Percentiles rank a stretch among this genome's conserved stretches.
Evolutionary conservation across 2,888 invertebrate species (phyloP).

Genomic region (Omphaloscelis lunosa): DNA sequence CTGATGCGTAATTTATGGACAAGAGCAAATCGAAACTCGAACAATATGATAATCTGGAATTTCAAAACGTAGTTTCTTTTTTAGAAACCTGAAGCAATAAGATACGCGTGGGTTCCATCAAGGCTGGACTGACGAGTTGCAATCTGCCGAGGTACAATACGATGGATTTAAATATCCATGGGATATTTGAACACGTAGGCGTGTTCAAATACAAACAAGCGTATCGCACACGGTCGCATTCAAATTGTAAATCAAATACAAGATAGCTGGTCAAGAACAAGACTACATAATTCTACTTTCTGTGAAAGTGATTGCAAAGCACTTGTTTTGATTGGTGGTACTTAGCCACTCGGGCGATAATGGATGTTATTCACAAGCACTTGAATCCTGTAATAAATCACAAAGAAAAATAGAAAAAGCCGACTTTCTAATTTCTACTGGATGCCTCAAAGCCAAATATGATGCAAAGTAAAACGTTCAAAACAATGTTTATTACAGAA

Average conservation of each 20-base stretch:
- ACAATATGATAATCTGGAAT: constrained; percentile 49
- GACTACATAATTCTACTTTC: constrained; percentile 54
- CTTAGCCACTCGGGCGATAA: constrained; percentile 49
- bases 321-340: constrained; percentile 58
- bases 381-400: constrained; percentile 46
- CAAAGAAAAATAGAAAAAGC: constrained; percentile 40
- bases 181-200: constrained; percentile 21
- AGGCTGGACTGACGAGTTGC: constrained; percentile 63
- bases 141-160: constrained; percentile 37
- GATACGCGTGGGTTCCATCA: constrained; percentile 69
- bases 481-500: constrained; percentile 39
- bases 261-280: constrained; percentile 41
- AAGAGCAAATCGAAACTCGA: constrained; percentile 34
- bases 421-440: constrained; percentile 46
- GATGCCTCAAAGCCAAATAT: constrained; percentile 30
- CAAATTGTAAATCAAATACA: constrained; percentile 46
- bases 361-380: constrained; percentile 45
- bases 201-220: constrained; percentile 20
- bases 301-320: constrained; percentile 58
- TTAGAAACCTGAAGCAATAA: constrained; percentile 64
- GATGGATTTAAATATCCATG: constrained; percentile 46
- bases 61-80: constrained; percentile 59
- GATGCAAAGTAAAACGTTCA: constrained; percentile 32
- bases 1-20: constrained; percentile 33
- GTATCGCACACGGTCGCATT: constrained; percentile 27